Conservation (phyloP, 2,113 vertebrate species). For the Xiphophorus hellerii region DNA sequence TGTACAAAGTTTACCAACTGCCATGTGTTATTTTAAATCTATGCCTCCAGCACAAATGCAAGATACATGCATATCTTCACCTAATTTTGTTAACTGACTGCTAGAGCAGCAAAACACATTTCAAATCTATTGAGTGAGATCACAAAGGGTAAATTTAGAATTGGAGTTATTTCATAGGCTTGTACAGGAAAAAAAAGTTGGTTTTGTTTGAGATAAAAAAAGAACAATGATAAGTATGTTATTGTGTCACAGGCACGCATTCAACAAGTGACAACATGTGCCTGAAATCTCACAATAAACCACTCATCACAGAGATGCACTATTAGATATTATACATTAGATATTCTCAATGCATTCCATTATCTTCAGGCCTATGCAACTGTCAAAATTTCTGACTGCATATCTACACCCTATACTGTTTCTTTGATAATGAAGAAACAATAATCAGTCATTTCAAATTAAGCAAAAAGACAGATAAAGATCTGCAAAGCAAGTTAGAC, state of each 20-base stretch:
- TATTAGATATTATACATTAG: not conserved
- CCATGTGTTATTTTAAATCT: not conserved
- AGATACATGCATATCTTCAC: not conserved
- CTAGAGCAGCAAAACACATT: not conserved
- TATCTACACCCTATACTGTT: not conserved
- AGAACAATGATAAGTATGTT: not conserved
- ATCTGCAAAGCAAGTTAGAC: not conserved
- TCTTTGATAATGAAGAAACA: not conserved
- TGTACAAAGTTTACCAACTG: not conserved
- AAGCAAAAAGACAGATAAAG: not conserved
- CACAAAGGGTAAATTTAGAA: not conserved
- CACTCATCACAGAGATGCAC: not conserved
- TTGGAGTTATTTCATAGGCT: not conserved
- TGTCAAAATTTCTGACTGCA: not conserved
- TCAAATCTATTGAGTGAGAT: not conserved
- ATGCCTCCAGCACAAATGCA: not conserved
- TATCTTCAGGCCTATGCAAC: not conserved
- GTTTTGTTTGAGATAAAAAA: not conserved
- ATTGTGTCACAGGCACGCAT: constrained; percentile 25
- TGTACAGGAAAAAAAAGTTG: not conserved
- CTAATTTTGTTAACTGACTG: not conserved
- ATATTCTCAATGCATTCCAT: not conserved
- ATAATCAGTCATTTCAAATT: not conserved
- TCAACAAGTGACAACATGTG: constrained; percentile 43
- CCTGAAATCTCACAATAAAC: not conserved